Percentiles rank a stretch among this genome's conserved stretches.
Conservation (phyloP, 2,888 invertebrate genomes). For the Pseudanteris insignis region DNA sequence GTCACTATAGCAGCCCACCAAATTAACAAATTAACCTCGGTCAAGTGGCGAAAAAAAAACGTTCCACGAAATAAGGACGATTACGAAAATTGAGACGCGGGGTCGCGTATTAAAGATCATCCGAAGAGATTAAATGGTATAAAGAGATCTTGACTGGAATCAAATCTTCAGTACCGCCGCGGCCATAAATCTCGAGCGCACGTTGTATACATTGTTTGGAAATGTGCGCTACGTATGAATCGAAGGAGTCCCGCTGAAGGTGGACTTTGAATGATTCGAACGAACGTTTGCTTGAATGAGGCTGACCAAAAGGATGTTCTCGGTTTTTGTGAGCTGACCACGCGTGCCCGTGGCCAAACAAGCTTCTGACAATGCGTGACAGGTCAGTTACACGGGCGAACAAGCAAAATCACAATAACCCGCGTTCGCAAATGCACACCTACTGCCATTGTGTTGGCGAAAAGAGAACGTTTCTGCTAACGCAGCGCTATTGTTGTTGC, state of each 20-base stretch:
- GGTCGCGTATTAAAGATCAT: constrained; percentile 9
- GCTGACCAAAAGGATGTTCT: constrained; percentile 49
- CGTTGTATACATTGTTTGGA: constrained; percentile 16
- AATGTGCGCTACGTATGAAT: constrained; percentile 21
- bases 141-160: constrained; percentile 34
- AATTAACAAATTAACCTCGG: too few species aligned
- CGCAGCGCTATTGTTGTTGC: constrained; percentile 48
- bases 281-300: constrained; percentile 55
- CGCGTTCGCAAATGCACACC: constrained; percentile 48
- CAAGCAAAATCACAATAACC: constrained; percentile 56
- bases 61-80: too few species aligned
- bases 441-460: constrained; percentile 44
- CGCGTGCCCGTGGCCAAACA: constrained; percentile 51
- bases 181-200: constrained; percentile 17
- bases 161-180: constrained; percentile 16
- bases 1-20: too few species aligned
- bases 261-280: constrained; percentile 39
- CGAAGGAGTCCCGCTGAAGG: constrained; percentile 22
- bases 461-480: constrained; percentile 51
- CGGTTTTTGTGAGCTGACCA: constrained; percentile 47
- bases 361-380: constrained; percentile 49
- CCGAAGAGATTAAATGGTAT: constrained; percentile 4
- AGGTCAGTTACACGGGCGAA: constrained; percentile 57
- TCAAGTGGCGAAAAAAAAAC: too few species aligned
- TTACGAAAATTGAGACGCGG: neutral